These are phyloP conservation scores for Diorhabda carinulata DNA, from an alignment of 1,140 invertebrate species.

Conservation along the genomic window DNA sequence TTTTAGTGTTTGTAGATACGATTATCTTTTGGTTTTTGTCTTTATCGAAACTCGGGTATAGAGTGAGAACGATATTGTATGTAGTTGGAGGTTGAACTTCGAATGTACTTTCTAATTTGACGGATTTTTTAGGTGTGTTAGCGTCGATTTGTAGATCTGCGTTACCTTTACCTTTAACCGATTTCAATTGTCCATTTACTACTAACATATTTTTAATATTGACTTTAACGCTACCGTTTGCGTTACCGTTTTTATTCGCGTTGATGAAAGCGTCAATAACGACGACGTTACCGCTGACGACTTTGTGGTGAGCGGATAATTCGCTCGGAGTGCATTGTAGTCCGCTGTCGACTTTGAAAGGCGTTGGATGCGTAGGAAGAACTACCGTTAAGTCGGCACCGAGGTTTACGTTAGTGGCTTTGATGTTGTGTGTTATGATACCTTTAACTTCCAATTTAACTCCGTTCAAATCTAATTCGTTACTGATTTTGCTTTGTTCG, in stretches of 20 bases:
- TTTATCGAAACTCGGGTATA: slow-evolving; percentile 66
- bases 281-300: slow-evolving; percentile 50
- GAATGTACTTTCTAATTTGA: slow-evolving; percentile 60
- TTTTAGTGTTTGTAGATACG: slow-evolving; percentile 58
- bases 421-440: slow-evolving; percentile 52
- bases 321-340: slow-evolving; percentile 51
- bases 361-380: slow-evolving; percentile 51
- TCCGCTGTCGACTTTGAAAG: slow-evolving; percentile 54
- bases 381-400: slow-evolving; percentile 52
- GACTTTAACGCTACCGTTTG: slow-evolving; percentile 48
- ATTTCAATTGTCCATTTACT: slow-evolving; percentile 55
- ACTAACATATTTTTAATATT: slow-evolving; percentile 53
- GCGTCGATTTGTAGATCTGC: slow-evolving; percentile 54
- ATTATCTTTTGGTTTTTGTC: slow-evolving; percentile 62
- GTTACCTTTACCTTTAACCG: slow-evolving; percentile 54
- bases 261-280: slow-evolving; percentile 56
- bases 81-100: slow-evolving; percentile 51
- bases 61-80: slow-evolving; percentile 56
- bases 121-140: slow-evolving; percentile 53
- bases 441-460: slow-evolving; percentile 61
- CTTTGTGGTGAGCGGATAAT: slow-evolving; percentile 52
- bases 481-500: slow-evolving; percentile 59
- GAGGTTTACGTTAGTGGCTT: slow-evolving; percentile 54
- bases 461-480: slow-evolving; percentile 57
- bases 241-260: slow-evolving; percentile 46